A percentile compares a stretch with the other conserved stretches of the same genome.
Conservation (phyloP, 2,888 invertebrate species). For the Pseudococcus viburni region DNA sequence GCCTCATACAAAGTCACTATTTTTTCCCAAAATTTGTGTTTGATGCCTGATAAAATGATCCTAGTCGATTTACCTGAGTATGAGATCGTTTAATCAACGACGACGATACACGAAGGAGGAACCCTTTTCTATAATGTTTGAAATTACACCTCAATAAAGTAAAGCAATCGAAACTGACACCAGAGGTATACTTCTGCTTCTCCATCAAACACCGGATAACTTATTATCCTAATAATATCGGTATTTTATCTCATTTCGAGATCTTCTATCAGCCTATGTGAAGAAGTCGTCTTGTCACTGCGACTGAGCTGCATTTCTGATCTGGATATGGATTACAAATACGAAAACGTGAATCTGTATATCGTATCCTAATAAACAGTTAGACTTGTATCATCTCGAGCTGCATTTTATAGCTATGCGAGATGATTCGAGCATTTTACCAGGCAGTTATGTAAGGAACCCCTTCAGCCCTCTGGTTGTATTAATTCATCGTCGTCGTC, state of each 20-base stretch:
- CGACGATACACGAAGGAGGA: no score
- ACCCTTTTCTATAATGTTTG: no score
- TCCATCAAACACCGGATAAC: not conserved
- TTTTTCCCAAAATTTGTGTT: no score
- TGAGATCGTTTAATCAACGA: no score
- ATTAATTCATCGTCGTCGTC: constrained; percentile 19
- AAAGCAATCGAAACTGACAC: no score
- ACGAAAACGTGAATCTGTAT: not conserved
- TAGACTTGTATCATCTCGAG: not conserved
- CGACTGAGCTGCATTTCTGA: not conserved
- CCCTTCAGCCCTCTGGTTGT: not conserved
- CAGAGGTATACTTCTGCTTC: no score
- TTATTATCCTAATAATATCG: constrained; percentile 25
- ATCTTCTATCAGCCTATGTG: not conserved
- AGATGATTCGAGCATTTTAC: not conserved
- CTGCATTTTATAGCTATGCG: not conserved
- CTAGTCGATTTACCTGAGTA: no score
- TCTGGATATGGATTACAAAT: not conserved
- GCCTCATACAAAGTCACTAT: no score
- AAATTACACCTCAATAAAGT: no score
- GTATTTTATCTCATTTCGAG: not conserved
- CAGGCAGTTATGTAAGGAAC: not conserved
- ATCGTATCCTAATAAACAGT: not conserved
- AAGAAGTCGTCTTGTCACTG: constrained; percentile 15
- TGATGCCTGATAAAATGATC: no score